Base-by-base conservation (phyloP, 2,113 vertebrate genomes). In the Chaetodon auriga region DNA sequence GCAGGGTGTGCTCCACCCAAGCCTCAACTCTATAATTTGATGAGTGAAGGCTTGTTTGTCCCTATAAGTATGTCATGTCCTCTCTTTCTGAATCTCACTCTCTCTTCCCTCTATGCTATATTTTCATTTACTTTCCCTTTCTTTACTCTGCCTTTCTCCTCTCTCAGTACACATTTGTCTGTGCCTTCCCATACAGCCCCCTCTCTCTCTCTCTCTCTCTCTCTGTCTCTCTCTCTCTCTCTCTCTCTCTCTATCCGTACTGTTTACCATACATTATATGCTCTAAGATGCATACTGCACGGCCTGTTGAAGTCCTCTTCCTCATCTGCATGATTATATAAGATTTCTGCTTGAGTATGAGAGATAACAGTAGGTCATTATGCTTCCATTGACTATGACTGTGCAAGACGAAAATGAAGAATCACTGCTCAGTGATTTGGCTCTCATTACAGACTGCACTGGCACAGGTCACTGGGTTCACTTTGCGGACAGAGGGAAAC, bases 11-110 rank as follows among this genome's bases (percentile, higher is more conserved):
- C 92, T 92, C 93, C 92, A 93, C 92, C 92, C 93, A 90, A 87
- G 75, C 81, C 88, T 85, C 84, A 83, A 64, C 91, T 93, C 89
- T 94, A 86, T 94, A 93, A 94, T 94, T 94, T 93, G 87, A 90
- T 88, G 90, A 84, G 69, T 90, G 82, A 84, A 86, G 46, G 81
- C 58, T 87, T 88, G 85, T 93, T 90, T 92, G 87, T 90, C 69
- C 82, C 84, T 90, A 65, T 71, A 87, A 89, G 79, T 84, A 91
- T 89, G 83, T 86, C 78, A 78, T 82, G 78, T 87, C 77, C 70
- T 84, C 76, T 68, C 80, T 83, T 77, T 89, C 46, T 79, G 16
- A 69, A 77, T 73, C 65, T 66, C 60, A 68, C 74, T 78, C 51
- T 72, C 75, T 41, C 38, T 79, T 75, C 74, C 21, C 58, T 70